A percentile compares a stretch with the other conserved stretches of the same genome.
Evolutionary conservation across 1,140 invertebrate genomes (phyloP).

Genomic region (Drosophila dunni): DNA sequence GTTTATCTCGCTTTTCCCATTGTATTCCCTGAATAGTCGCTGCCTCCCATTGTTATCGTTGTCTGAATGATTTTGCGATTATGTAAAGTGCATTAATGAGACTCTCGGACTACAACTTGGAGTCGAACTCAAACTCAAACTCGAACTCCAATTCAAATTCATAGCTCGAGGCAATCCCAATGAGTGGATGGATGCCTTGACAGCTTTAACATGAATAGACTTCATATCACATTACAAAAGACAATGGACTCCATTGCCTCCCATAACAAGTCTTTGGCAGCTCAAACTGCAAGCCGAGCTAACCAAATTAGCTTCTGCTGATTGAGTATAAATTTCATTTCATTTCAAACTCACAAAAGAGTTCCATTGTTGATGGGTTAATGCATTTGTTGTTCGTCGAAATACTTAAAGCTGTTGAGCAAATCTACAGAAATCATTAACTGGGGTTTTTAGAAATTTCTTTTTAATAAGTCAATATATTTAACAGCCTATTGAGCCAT

Average conservation of each 20-base stretch:
- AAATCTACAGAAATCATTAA: no score
- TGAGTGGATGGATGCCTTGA: slow-evolving; percentile 52
- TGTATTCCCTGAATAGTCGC: slow-evolving; percentile 41
- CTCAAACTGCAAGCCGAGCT: slow-evolving; percentile 20
- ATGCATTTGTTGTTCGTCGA: slow-evolving; percentile 12
- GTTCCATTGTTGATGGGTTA: slow-evolving; percentile 5
- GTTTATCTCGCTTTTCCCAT: slow-evolving; percentile 43
- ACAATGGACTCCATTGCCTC: slow-evolving; percentile 52
- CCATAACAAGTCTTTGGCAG: slow-evolving; percentile 20
- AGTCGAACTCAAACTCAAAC: slow-evolving; percentile 40
- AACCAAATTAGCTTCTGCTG: slow-evolving; percentile 43
- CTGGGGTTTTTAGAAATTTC: no score
- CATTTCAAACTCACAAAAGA: slow-evolving; percentile 28
- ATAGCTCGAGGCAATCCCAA: slow-evolving; percentile 41
- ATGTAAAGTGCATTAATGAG: slow-evolving; percentile 82
- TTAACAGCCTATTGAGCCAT: no score
- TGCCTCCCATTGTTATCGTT: slow-evolving; percentile 44
- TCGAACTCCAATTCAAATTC: slow-evolving; percentile 51
- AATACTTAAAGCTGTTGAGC: no score
- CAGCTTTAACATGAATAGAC: slow-evolving; percentile 54
- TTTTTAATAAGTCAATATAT: no score
- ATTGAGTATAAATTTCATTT: slow-evolving; percentile 55
- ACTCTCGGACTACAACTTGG: slow-evolving; percentile 3
- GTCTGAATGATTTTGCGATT: slow-evolving; percentile 81
- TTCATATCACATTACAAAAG: slow-evolving; percentile 70